These are phyloP conservation scores for Vulpes vulpes DNA, from an alignment of 2,113 vertebrate species.

Conservation along the genomic window DNA sequence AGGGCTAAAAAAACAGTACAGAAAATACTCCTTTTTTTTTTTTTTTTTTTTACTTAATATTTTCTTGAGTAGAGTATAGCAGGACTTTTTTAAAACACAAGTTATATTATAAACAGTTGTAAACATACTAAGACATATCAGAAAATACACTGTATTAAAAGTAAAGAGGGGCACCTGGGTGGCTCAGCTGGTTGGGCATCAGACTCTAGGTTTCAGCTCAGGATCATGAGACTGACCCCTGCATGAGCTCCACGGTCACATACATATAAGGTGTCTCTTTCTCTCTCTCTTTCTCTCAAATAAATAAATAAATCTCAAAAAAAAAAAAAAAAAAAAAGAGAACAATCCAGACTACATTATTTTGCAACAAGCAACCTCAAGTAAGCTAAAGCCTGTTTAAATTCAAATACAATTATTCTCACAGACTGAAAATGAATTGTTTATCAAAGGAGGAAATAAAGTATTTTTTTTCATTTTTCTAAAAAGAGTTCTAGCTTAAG, in stretches of 20 bases:
- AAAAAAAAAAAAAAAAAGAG: not conserved
- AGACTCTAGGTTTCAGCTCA: not conserved
- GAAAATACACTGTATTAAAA: slow-evolving; percentile 6
- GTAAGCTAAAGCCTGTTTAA: not conserved
- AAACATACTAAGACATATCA: not conserved
- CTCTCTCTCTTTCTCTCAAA: not conserved
- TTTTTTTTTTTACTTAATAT: not conserved
- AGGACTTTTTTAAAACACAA: not conserved
- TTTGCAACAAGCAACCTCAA: not conserved
- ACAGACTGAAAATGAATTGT: not conserved
- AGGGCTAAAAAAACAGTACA: not conserved
- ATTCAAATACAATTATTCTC: not conserved
- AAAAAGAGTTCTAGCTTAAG: not conserved
- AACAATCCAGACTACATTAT: not conserved
- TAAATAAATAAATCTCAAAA: not conserved
- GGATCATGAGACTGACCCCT: not conserved
- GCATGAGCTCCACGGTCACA: not conserved
- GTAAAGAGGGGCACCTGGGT: not conserved
- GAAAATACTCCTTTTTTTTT: not conserved
- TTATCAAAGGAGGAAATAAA: not conserved
- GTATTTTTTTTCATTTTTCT: not conserved
- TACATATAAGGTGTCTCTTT: too few species aligned
- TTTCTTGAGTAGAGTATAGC: not conserved
- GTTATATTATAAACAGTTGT: not conserved
- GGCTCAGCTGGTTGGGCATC: not conserved